Evolutionary conservation across 2,888 invertebrate genomes (phyloP).

Genomic region (Byasa hedistus): DNA sequence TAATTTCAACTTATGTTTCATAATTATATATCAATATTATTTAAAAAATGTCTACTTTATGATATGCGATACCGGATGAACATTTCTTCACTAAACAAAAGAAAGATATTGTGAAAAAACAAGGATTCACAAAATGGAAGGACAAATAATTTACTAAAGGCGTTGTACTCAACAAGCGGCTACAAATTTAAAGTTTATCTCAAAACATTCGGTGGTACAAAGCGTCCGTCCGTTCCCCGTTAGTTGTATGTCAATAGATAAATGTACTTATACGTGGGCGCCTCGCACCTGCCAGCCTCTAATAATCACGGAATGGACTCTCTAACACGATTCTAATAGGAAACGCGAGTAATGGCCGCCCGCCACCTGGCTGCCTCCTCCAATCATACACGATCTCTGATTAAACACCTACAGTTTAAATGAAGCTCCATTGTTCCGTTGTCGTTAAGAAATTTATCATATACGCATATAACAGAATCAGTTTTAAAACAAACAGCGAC

Average conservation of each 20-base stretch:
- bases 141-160: background rate
- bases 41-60: too few species aligned
- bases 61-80: background rate
- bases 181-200: constrained; percentile 17
- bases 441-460: constrained; percentile 26
- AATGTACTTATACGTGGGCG: constrained; percentile 50
- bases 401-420: constrained; percentile 31
- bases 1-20: too few species aligned
- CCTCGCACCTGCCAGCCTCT: constrained; percentile 64
- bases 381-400: constrained; percentile 42
- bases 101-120: background rate
- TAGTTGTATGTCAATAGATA: constrained; percentile 54
- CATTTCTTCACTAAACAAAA: background rate
- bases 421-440: constrained; percentile 28
- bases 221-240: constrained; percentile 45
- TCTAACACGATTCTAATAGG: constrained; percentile 74
- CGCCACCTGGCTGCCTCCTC: constrained; percentile 47
- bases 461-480: constrained; percentile 7
- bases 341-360: constrained; percentile 59
- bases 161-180: background rate
- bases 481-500: constrained; percentile 13
- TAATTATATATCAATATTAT: too few species aligned
- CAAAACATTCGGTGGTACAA: constrained; percentile 26
- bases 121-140: background rate
- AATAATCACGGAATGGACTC: constrained; percentile 66